Evolutionary conservation across 2,888 invertebrate species (phyloP), one percentile per base, ranked within the genome.

Genomic region (Lepeophtheirus nordmannii): DNA sequence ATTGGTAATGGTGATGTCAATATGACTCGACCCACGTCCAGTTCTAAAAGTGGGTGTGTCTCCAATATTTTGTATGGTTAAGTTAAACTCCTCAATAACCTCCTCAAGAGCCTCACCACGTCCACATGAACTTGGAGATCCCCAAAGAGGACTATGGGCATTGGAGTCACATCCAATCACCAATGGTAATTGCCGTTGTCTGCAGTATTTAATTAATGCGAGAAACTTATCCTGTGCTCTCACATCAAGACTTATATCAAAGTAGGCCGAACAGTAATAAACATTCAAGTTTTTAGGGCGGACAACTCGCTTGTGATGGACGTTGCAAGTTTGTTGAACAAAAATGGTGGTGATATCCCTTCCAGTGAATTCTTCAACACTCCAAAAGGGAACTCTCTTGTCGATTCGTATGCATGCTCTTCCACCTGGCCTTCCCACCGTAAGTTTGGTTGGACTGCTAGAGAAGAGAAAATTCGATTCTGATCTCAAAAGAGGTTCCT

Each of bases 341-440:
- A 46, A 46, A 46, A 46, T 46, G 2, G 53, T 46, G 53, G 2
- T 8, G 8, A 8, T 46, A 46, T 46, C 53, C 53, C 53, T 46
- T n/a, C 41, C 41, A 41, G 14, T 46, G 53, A 46, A 46, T 46
- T 46, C 53, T 46, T 46, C 53, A 46, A 8, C 53, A 46, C 53
- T 8, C 53, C 53, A 46, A 46, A 46, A 3, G 2, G 53, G 17
- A 8, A 46, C 53, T 46, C 17, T 2, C 53, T 46, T 46, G n/a
- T 46, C 53, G 5, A 46, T 8, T 46, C 53, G 53, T 46, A 46
- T 46, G 53, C 53, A 46, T 17, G 17, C 14, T 8, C 53, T n/a
- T 46, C 53, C 53, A 17, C 53, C 53, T 46, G 53, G 53, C 8
- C 8, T 46, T n/a, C 53, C 53, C 8, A 46, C 2, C 2, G 8